phyloP scores from a whole-genome alignment of 1,140 invertebrate genomes.

The Ceratosolen fusciceps region DNA sequence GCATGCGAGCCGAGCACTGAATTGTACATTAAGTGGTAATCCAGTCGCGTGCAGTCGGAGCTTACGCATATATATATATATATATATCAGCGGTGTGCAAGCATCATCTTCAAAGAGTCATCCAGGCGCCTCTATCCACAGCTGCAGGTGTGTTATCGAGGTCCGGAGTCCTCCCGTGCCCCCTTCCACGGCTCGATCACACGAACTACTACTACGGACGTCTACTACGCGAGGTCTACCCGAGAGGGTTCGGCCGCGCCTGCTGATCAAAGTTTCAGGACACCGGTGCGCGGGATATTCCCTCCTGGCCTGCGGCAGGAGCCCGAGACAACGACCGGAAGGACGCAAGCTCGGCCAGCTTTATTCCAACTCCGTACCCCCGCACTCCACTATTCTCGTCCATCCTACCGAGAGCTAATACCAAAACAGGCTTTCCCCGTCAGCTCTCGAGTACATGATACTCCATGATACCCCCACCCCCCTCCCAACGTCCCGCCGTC shows the following conservation, averaged over 20 bases:
- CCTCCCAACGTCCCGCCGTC: neutral
- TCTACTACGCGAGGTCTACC: neutral
- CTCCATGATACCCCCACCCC: no score
- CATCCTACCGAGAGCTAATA: neutral
- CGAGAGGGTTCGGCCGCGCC: neutral
- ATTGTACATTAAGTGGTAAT: slow-evolving; percentile 27
- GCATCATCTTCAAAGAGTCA: slow-evolving; percentile 38
- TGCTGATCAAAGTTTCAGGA: slow-evolving; percentile 32
- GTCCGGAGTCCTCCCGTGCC: neutral
- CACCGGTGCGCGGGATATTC: neutral
- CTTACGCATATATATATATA: neutral
- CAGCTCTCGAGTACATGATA: no score
- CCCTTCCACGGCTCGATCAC: neutral
- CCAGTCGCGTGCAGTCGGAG: neutral
- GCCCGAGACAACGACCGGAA: neutral
- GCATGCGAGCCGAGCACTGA: no score
- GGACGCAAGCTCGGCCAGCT: neutral
- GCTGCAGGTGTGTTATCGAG: neutral
- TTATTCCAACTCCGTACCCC: neutral
- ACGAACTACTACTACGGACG: no score
- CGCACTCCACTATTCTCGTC: neutral
- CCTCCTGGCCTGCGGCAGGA: neutral
- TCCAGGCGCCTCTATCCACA: neutral
- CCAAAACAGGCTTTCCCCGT: neutral
- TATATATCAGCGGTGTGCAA: neutral